A percentile compares a stretch with the other conserved stretches of the same genome.
Conservation (phyloP, 2,113 vertebrate species). For the Diglossa brunneiventris region DNA sequence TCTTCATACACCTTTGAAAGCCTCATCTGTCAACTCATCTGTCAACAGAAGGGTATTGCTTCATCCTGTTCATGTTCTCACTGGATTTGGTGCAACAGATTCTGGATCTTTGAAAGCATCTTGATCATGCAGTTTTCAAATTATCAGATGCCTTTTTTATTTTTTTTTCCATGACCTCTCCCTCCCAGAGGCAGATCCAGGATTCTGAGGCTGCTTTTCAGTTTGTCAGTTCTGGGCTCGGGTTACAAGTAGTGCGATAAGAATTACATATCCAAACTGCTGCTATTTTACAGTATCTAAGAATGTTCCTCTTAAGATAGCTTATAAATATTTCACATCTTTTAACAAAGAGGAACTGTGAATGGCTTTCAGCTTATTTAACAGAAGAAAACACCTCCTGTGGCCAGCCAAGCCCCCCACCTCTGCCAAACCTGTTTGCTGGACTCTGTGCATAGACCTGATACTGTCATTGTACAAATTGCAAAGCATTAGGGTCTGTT, state of each 20-base stretch:
- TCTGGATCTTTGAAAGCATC: background rate
- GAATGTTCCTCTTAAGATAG: constrained; percentile 17
- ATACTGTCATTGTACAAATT: background rate
- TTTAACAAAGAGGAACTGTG: background rate
- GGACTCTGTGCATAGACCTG: background rate
- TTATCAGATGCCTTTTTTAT: background rate
- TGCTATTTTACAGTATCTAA: background rate
- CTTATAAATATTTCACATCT: background rate
- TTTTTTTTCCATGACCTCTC: background rate
- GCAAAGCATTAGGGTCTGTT: background rate
- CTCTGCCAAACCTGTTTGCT: background rate
- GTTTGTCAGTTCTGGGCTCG: background rate
- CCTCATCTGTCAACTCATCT: background rate
- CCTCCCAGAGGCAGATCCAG: background rate
- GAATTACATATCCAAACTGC: background rate
- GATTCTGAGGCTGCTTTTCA: background rate
- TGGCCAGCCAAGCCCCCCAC: background rate
- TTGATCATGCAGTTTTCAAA: background rate
- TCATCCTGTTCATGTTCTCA: background rate
- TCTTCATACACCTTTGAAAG: background rate
- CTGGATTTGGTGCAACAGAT: background rate
- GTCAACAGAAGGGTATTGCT: background rate
- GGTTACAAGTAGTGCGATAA: background rate
- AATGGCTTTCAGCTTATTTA: background rate
- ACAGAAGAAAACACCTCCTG: background rate